Evolutionary conservation across 2,797 vertebrate species (phyloP).

Genomic region (Acipenser transmontanus): DNA sequence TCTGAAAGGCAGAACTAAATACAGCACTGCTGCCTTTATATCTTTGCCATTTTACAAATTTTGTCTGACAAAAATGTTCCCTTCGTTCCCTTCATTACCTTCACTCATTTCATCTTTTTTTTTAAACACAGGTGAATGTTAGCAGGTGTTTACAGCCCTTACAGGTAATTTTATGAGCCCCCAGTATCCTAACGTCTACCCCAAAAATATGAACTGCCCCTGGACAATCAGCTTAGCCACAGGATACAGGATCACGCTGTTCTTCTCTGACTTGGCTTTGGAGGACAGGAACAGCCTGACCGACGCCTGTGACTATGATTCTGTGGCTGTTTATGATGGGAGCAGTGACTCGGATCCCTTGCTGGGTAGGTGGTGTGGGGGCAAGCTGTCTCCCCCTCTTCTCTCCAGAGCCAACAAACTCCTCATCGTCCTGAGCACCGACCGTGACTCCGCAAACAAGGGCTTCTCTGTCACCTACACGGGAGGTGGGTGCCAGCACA

Average conservation of each 20-base stretch:
- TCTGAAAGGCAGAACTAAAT: too few relatives aligned
- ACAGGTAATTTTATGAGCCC: conserved; percentile 91
- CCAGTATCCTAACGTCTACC: conserved; percentile 81
- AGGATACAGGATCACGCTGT: conserved; percentile 80
- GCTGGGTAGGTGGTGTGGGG: conserved; percentile 85
- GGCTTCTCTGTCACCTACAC: conserved; percentile 82
- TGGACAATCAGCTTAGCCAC: conserved; percentile 77
- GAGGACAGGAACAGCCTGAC: conserved; percentile 84
- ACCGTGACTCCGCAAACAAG: conserved; percentile 71
- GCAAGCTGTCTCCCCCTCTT: conserved; percentile 57
- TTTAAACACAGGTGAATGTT: conserved; percentile 75
- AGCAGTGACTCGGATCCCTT: conserved; percentile 56
- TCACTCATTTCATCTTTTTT: not conserved
- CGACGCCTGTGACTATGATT: conserved; percentile 80
- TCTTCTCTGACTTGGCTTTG: conserved; percentile 78
- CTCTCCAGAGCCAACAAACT: conserved; percentile 74
- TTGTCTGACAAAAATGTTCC: conserved; percentile 42
- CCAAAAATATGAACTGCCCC: conserved; percentile 94
- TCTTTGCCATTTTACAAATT: not conserved
- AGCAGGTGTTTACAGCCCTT: conserved; percentile 71
- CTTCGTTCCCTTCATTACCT: conserved; percentile 23
- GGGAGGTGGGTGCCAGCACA: conserved; percentile 67
- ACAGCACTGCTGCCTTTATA: not conserved
- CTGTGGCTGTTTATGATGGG: conserved; percentile 74
- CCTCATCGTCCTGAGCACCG: conserved; percentile 80